These are phyloP conservation scores for Flexamia atlantica DNA, from an alignment of 2,888 invertebrate species.

Conservation along the genomic window DNA sequence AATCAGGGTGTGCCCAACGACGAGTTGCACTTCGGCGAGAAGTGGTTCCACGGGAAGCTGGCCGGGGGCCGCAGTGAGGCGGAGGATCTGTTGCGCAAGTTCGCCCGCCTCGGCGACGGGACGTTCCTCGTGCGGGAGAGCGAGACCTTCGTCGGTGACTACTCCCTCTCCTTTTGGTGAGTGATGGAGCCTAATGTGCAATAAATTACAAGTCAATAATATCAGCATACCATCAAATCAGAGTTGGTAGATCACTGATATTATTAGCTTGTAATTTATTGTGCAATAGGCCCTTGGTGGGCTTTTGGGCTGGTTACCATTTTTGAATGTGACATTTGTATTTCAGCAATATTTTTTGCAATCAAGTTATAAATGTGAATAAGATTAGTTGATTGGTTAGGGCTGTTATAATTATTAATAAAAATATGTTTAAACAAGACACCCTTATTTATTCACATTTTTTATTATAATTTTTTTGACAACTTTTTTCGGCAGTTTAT, in stretches of 20 bases:
- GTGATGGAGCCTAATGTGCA: not conserved
- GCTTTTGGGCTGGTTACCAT: too few species aligned
- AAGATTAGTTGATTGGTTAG: too few species aligned
- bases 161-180: conserved; percentile 94
- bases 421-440: too few species aligned
- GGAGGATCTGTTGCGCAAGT: conserved; percentile 82
- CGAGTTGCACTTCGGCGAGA: conserved; percentile 93
- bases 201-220: too few species aligned
- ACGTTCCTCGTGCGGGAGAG: conserved; percentile 96
- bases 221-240: conserved; percentile 10
- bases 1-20: conserved; percentile 85
- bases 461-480: too few species aligned
- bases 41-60: conserved; percentile 95
- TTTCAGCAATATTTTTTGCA: too few species aligned
- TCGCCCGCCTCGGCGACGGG: conserved; percentile 92
- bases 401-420: too few species aligned
- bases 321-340: too few species aligned
- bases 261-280: too few species aligned
- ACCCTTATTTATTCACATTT: too few species aligned
- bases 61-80: conserved; percentile 87
- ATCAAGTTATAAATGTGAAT: not conserved
- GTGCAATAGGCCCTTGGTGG: not conserved
- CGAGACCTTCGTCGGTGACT: conserved; percentile 97
- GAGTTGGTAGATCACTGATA: not conserved
- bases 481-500: too few species aligned